Base-by-base conservation (phyloP, 2,888 invertebrate genomes). In the Artemia sinica region DNA sequence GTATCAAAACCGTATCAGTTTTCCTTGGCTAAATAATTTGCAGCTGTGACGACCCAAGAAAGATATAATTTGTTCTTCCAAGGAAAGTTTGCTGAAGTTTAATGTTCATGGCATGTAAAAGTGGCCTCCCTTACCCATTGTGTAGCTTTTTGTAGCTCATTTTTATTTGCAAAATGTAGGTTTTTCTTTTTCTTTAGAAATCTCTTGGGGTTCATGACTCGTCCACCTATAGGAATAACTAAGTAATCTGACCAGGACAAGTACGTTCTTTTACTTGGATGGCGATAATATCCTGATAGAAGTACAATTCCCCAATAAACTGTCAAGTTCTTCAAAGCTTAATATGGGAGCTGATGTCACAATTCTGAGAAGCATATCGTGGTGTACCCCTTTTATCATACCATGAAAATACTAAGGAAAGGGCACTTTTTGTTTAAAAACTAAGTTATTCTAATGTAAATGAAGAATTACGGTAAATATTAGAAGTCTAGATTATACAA, bases 281-380 rank as follows among this genome's bases (percentile, higher is more conserved):
- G 58, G 13, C 58, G 3, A 7, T 52, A 7, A 14, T 52, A 52
- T 52, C 58, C 5, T 14, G 58, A 52, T 52, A 13, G 58, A 5
- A 52, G 14, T 13, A 52, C 58, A 52, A 52, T 52, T 13, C 58
- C 41, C 58, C 3, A 52, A n/a, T 13, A 13, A 52, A 52, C 58
- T 52, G 58, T 52, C 58, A 14, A 52, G 58, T 52, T 52, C 58
- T 52, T 52, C 58, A 52, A 52, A 52, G 58, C 58, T 52, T 13
- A 13, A n/a, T 52, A 14, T 14, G 58, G 7, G 7, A 3, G 58
- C 58, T 52, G 58, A 52, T 52, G 14, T 52, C 58, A 41, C 58
- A 13, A 14, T 52, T 52, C 58, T 52, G 58, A 52, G 13, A 52
- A 14, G 58, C 58, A 52, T 52, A 52, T 52, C 3, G 58, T 52